Base-by-base conservation (phyloP, 2,113 vertebrate species). In the Verasper variegatus region DNA sequence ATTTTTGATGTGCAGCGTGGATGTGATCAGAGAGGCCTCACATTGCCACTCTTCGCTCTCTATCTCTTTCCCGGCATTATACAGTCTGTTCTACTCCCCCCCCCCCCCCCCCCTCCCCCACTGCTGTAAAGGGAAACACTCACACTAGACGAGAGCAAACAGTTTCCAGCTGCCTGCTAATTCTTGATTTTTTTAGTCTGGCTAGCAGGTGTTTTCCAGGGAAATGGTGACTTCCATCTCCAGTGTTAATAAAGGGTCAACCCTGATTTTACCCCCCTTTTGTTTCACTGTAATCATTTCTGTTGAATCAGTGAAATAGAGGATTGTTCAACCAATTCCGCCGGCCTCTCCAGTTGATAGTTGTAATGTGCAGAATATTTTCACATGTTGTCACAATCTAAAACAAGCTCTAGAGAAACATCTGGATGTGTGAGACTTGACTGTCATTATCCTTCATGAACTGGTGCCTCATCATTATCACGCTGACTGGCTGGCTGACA, bases 131-230 rank as follows among this genome's bases (percentile, higher is more conserved):
- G 54, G 81, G 86, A 85, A 88, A 86, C 84, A 63, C 84, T 86
- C 65, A 57, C 54, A 58, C 40, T 66, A 84, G 80, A 90, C 78
- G 71, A 81, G 72, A 83, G 84, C 89, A 90, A 89, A 87, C 89
- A 73, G 82, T 85, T 91, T 88, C 87, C 85, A 89, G 87, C 86
- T 89, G 89, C 84, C 89, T 82, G 83, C 86, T 91, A 80, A 92
- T 89, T 89, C 77, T 84, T 83, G 81, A 82, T 85, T 71, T 85
- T 85, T 71, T 62, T 77, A 56, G 74, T 68, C 57, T 61, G 61
- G 45, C 68, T 67, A 67, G 74, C 71, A 81, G 78, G 82, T 88
- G 74, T 78, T 83, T 87, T 70, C 65, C 31, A 58, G 67, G 74
- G 17, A 74, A 84, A 83, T 68, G 20, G 45, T 52, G 56, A 67